Evolutionary conservation across 2,113 vertebrate species (phyloP).

Genomic region (Aldabrachelys gigantea): DNA sequence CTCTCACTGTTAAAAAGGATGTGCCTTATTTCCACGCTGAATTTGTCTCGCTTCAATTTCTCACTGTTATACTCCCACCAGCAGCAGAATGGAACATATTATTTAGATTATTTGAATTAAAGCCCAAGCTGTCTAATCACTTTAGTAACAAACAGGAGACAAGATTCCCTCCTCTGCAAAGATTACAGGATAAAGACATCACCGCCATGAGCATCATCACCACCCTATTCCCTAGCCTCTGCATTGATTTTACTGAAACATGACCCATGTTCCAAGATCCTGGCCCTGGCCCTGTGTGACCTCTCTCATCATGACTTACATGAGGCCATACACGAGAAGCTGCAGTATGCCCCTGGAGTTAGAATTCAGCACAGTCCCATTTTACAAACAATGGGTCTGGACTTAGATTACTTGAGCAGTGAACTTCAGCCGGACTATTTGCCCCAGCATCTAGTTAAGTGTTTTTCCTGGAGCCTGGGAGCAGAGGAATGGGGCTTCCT

Average conservation of each 20-base stretch:
- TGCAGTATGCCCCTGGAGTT: not conserved
- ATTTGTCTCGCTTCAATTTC: too few relatives aligned
- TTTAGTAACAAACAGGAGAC: too few relatives aligned
- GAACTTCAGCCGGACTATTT: not conserved
- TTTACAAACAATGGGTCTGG: not conserved
- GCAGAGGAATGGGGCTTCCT: fast-evolving
- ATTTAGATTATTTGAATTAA: too few relatives aligned
- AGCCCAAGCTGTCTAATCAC: too few relatives aligned
- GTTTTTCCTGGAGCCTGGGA: not conserved
- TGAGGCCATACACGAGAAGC: too few relatives aligned
- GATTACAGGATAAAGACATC: too few relatives aligned
- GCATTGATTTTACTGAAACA: not conserved
- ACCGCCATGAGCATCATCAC: too few relatives aligned
- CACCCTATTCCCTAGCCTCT: not conserved
- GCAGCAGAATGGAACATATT: too few relatives aligned
- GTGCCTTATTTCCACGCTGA: too few relatives aligned
- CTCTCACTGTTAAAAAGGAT: too few relatives aligned
- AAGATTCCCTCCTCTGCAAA: too few relatives aligned
- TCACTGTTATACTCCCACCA: too few relatives aligned
- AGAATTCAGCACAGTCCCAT: not conserved
- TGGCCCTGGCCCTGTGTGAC: not conserved
- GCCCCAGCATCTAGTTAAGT: not conserved
- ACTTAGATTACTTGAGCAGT: not conserved
- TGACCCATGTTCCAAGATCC: not conserved
- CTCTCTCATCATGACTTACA: not conserved